These are phyloP conservation scores for Cryptus armator DNA, from an alignment of 2,888 invertebrate genomes.

Conservation along the genomic window DNA sequence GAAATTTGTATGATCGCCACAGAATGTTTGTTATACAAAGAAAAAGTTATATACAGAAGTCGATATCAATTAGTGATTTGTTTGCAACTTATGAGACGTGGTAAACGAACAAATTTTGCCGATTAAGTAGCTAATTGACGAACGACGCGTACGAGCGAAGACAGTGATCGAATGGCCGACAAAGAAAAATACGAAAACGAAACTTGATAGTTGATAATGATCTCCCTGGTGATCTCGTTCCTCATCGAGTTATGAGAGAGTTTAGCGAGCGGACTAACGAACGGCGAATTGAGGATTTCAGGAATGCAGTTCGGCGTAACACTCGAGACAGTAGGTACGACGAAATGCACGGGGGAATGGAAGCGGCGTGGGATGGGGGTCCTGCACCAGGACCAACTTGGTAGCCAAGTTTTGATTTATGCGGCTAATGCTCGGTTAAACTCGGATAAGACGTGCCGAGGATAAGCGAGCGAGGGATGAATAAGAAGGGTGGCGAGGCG, in stretches of 20 bases:
- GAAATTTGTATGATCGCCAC: too few relatives aligned
- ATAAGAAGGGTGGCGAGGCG: conserved; percentile 67
- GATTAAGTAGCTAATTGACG: too few relatives aligned
- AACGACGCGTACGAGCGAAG: too few relatives aligned
- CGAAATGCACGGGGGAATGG: conserved; percentile 71
- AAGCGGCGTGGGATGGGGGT: conserved; percentile 63
- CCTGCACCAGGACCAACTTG: conserved; percentile 75
- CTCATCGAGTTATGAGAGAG: conserved; percentile 10
- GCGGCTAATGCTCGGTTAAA: conserved; percentile 79
- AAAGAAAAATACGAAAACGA: too few relatives aligned
- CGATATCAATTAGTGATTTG: too few relatives aligned
- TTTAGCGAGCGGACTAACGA: conserved; percentile 31
- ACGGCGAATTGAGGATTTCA: conserved; percentile 53
- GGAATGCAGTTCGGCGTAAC: conserved; percentile 56
- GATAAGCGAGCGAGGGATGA: conserved; percentile 73
- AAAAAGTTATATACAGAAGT: too few relatives aligned
- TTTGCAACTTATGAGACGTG: too few relatives aligned
- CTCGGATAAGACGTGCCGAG: conserved; percentile 71
- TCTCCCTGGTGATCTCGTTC: conserved; percentile 2
- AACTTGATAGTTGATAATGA: neutral
- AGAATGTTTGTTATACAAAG: too few relatives aligned
- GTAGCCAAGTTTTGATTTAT: conserved; percentile 82
- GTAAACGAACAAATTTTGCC: too few relatives aligned
- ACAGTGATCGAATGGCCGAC: too few relatives aligned
- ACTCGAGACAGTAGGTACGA: conserved; percentile 63